These are phyloP conservation scores for Phrynosoma blainvillii DNA, from an alignment of 2,113 vertebrate genomes.

Conservation along the genomic window DNA sequence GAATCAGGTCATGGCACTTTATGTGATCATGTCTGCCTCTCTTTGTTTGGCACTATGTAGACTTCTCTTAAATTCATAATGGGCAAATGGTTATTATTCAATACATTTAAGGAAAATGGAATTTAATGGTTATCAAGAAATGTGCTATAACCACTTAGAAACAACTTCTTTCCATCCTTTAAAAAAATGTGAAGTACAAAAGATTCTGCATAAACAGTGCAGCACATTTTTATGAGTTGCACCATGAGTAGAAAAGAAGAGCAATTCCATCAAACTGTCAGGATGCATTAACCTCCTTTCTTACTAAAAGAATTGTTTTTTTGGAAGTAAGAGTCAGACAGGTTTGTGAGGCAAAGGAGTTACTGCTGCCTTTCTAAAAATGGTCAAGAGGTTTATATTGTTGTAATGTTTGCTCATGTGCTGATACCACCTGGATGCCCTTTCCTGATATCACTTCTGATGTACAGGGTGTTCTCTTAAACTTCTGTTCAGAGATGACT, in stretches of 20 bases:
- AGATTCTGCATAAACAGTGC: constrained; percentile 54
- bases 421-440: background rate
- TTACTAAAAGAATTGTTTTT: constrained; percentile 37
- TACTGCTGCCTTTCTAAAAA: background rate
- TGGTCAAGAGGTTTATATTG: background rate
- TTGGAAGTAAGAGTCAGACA: constrained; percentile 42
- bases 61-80: constrained; percentile 35
- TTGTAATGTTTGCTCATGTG: background rate
- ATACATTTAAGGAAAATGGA: constrained; percentile 55
- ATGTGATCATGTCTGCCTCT: background rate
- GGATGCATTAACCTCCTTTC: constrained; percentile 51
- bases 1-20: constrained; percentile 1
- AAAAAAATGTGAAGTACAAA: constrained; percentile 50
- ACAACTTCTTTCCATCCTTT: constrained; percentile 52
- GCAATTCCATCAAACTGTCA: constrained; percentile 38
- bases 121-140: constrained; percentile 49
- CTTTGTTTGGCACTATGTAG: background rate
- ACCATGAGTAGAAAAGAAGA: constrained; percentile 44
- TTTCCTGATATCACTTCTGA: background rate
- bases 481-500: background rate
- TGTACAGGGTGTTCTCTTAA: background rate
- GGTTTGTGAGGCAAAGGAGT: constrained; percentile 6
- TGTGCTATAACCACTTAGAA: constrained; percentile 22
- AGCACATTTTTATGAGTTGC: constrained; percentile 59
- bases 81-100: constrained; percentile 59